phyloP scores from a whole-genome alignment of 2,113 vertebrate genomes.

The Uria aalge region DNA sequence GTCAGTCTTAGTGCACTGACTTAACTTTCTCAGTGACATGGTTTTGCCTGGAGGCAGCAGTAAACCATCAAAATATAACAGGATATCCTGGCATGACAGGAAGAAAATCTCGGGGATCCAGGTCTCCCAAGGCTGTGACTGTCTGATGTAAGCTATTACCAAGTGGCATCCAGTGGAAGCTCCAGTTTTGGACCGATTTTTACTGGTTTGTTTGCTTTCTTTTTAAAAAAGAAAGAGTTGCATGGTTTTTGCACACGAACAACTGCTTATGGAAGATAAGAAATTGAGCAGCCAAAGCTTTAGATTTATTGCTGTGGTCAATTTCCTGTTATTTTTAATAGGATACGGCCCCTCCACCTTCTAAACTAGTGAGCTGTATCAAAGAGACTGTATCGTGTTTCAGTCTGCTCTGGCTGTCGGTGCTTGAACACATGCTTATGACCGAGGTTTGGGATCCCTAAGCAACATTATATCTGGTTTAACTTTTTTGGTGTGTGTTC shows the following conservation, averaged over 20 bases:
- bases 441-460: not conserved
- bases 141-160: not conserved
- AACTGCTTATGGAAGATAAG: slow-evolving; percentile 47
- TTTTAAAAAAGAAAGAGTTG: not conserved
- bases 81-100: not conserved
- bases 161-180: not conserved
- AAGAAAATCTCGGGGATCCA: not conserved
- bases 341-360: slow-evolving; percentile 1
- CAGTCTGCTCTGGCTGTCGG: not conserved
- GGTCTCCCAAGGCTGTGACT: not conserved
- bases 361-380: slow-evolving; percentile 31
- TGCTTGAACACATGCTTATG: not conserved
- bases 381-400: slow-evolving; percentile 4
- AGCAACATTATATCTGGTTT: not conserved
- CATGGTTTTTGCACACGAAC: not conserved
- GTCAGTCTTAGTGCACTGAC: not conserved
- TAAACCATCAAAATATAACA: slow-evolving; percentile 1
- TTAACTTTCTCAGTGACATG: not conserved
- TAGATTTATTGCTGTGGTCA: slow-evolving; percentile 49
- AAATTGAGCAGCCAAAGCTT: not conserved
- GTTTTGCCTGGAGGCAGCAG: slow-evolving; percentile 21
- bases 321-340: slow-evolving; percentile 66
- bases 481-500: not conserved
- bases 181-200: not conserved
- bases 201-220: not conserved